Evolutionary conservation across 2,113 vertebrate species (phyloP).

Genomic region (Platichthys stellatus): DNA sequence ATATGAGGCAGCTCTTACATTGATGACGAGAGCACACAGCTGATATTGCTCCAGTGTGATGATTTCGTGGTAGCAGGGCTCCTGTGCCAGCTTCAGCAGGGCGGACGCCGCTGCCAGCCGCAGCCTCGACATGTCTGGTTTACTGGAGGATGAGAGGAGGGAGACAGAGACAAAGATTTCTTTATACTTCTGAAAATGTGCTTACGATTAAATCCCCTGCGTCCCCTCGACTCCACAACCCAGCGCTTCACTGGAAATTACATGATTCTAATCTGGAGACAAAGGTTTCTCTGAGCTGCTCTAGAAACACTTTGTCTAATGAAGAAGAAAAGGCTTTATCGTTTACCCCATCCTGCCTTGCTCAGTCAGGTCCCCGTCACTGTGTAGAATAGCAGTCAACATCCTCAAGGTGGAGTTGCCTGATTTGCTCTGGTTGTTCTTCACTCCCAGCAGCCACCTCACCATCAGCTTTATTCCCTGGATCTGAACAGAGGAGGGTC

Average conservation of each 20-base stretch:
- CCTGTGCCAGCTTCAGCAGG: constrained; percentile 95
- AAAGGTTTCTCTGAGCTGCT: no score
- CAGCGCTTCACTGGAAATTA: background rate
- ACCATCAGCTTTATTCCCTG: constrained; percentile 99
- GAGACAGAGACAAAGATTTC: background rate
- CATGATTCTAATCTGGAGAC: background rate
- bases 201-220: no score
- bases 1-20: constrained; percentile 78
- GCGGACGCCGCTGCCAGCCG: constrained; percentile 94
- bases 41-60: constrained; percentile 98
- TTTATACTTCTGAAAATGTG: no score
- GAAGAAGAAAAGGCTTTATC: background rate
- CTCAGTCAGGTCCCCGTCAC: constrained; percentile 97
- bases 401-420: constrained; percentile 96
- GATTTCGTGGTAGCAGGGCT: constrained; percentile 99
- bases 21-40: constrained; percentile 95
- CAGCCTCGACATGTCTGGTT: constrained; percentile 98
- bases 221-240: background rate
- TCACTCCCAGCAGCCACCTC: constrained; percentile 96
- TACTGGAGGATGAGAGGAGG: constrained; percentile 79
- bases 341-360: constrained; percentile 96
- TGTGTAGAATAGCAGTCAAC: constrained; percentile 95
- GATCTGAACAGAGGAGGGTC: constrained; percentile 81
- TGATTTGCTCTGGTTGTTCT: constrained; percentile 98
- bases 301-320: background rate